Base-by-base conservation (phyloP, 1,140 invertebrate genomes). In the Drosophila setifemur region DNA sequence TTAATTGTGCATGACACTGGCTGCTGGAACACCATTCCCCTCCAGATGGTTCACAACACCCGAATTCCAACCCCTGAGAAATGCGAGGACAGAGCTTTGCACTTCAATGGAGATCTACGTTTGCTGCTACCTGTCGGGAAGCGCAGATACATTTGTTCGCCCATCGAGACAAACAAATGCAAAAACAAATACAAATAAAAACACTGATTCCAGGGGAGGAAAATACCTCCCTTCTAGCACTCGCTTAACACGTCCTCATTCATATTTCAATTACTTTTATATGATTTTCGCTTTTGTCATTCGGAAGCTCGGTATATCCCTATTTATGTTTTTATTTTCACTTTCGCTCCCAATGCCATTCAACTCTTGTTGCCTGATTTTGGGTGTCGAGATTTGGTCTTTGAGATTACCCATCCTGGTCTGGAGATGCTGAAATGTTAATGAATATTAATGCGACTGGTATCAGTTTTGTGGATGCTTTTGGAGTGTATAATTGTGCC, bases 191-290 rank as follows among this genome's bases (percentile, higher is more conserved):
- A 48, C 66, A 72, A 72, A 72, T 26, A 71, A 52, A 66, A 63
- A 33, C 47, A 44, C 47, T 48, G 19, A 63, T 26, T 37, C 37
- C 2, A 18, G 25, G 12, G 55, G 2, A n/a, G 6, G 35, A 12
- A 31, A 6, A 52, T 39, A 7, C 44, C 31, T 29, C 11, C 26
- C 14, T 42, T 39, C 21, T 14, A 25, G 42, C 40, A 37, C 14
- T 58, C 52, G 72, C 54, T 76, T 66, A 81, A 73, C 82, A 86
- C 82, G 70, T 73, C 45, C 67, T 73, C 57, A 68, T 74, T 85
- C 79, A 88, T 88, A 88, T 88, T 86, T 88, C 86, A 88, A 88
- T 88, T 88, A 88, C 75, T 88, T 88, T 88, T 88, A 88, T 88
- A 76, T 87, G 82, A 86, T 86, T 86, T 86, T 76, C 63, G 60